Evolutionary conservation across 1,140 invertebrate species (phyloP).

Genomic region (Diachasmimorpha longicaudata): DNA sequence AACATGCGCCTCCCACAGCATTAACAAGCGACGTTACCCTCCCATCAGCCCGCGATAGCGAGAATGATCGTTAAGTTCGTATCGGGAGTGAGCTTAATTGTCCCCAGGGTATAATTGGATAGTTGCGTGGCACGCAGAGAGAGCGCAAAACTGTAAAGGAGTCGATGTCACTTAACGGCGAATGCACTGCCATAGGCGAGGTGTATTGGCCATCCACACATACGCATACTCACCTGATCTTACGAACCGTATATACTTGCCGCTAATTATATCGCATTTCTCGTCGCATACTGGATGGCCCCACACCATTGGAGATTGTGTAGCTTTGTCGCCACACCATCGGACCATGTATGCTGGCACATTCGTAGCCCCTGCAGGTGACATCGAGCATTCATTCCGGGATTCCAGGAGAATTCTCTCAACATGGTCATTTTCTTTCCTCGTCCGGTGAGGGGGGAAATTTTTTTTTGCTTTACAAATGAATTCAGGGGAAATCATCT

Average conservation of each 20-base stretch:
- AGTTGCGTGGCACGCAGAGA: conserved; percentile 29
- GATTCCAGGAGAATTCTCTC: neutral
- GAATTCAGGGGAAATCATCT: neutral
- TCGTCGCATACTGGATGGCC: conserved; percentile 16
- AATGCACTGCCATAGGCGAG: conserved; percentile 13
- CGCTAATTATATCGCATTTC: conserved; percentile 42
- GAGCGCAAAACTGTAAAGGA: conserved; percentile 27
- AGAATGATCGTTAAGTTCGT: conserved; percentile 7
- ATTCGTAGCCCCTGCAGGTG: neutral
- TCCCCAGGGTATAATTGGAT: conserved; percentile 42
- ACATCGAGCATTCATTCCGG: neutral
- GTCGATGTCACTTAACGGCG: conserved; percentile 40
- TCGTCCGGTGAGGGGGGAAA: neutral
- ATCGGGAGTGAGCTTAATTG: conserved; percentile 37
- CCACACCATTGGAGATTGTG: neutral
- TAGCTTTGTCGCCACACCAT: neutral
- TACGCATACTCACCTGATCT: neutral
- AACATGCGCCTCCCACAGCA: neutral
- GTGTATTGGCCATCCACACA: neutral
- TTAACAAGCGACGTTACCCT: neutral
- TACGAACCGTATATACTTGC: neutral
- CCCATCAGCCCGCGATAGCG: conserved; percentile 28
- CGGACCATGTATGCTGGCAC: neutral
- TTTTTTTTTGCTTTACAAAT: neutral
- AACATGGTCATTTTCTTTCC: neutral